Base-by-base conservation (phyloP, 2,113 vertebrate species). In the Ardeotis arabs region DNA sequence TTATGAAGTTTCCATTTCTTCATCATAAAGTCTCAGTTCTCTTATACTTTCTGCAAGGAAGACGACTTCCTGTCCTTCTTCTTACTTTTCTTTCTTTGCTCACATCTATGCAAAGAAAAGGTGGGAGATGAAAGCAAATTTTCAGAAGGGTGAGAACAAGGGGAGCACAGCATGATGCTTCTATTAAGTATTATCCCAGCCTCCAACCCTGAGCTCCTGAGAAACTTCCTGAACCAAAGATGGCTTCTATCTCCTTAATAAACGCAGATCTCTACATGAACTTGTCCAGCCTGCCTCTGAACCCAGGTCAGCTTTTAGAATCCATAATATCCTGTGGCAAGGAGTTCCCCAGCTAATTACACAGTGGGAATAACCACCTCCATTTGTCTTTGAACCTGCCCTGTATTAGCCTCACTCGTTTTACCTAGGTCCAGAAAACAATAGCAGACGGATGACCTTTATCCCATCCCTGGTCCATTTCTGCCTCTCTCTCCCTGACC, bases 1-100 rank as follows among this genome's bases (percentile, higher is more conserved):
- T 80, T 67, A 93, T 55, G n/a, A 86, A 81, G 64, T 90, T 83
- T 86, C 89, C 37, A 33, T 77, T 94, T 83, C 52, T 83, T 81
- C 56, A 84, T 50, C 33, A 39, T 52, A 59, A 70, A 87, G 27
- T 75, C 59, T 87, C 52, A 27, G 37, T 87, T 84, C 56, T 77
- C 64, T 59, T 50, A 74, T 4, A 37, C 28, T 69, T 88, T 84
- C 83, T 90, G 37, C 68, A 77, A 86, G 41, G 19, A 86, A 72
- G 28, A 78, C 31, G 39, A 90, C 33, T 81, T 70, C 33, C 58
- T 60, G 77, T 84, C 68, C 55, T 95, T 35, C 44, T 76, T 74
- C 84, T 67, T 63, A 68, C 56, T 35, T 35, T 35, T 35, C 35
- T 35, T 35, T 35, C 64, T 66, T 81, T 8, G 41, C 73, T 77